Conservation (phyloP, 2,888 invertebrate species). For the Aricia artaxerxes region DNA sequence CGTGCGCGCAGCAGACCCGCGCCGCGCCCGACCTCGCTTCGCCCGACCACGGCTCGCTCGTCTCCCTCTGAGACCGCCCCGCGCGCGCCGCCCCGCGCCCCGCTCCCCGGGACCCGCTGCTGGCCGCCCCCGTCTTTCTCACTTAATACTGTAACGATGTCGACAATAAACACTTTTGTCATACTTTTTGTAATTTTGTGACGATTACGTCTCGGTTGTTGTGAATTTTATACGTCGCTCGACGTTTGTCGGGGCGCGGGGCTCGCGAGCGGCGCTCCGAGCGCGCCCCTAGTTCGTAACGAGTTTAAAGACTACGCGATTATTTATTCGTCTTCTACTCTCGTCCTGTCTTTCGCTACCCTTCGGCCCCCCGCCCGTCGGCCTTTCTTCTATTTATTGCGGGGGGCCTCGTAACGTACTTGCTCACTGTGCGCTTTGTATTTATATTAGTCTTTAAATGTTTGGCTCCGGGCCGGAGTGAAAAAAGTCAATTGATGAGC, state of each 20-base stretch:
- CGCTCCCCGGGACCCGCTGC: constrained; percentile 12
- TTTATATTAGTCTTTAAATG: constrained; percentile 58
- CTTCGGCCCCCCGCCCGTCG: constrained; percentile 45
- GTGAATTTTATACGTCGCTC: constrained; percentile 31
- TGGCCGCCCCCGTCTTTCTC: constrained; percentile 8
- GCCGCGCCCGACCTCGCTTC: constrained; percentile 85
- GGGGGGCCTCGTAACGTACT: constrained; percentile 58
- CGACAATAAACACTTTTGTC: constrained; percentile 4
- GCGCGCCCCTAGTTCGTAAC: constrained; percentile 52
- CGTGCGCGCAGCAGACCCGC: constrained; percentile 81
- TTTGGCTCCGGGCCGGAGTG: constrained; percentile 47
- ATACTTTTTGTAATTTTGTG: background rate
- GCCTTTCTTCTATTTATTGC: constrained; percentile 55
- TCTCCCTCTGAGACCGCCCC: constrained; percentile 86
- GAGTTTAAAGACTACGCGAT: constrained; percentile 48
- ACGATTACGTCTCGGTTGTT: constrained; percentile 21
- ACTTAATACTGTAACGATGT: background rate
- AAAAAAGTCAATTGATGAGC: constrained; percentile 71
- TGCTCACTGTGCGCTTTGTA: constrained; percentile 75
- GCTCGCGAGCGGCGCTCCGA: constrained; percentile 47
- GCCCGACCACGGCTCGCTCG: constrained; percentile 89
- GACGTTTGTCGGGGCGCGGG: constrained; percentile 43
- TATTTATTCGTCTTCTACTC: constrained; percentile 47
- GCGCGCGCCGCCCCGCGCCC: constrained; percentile 37
- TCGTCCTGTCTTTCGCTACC: constrained; percentile 38